Base-by-base conservation (phyloP, 2,797 vertebrate species). In the Aphelocoma californica region DNA sequence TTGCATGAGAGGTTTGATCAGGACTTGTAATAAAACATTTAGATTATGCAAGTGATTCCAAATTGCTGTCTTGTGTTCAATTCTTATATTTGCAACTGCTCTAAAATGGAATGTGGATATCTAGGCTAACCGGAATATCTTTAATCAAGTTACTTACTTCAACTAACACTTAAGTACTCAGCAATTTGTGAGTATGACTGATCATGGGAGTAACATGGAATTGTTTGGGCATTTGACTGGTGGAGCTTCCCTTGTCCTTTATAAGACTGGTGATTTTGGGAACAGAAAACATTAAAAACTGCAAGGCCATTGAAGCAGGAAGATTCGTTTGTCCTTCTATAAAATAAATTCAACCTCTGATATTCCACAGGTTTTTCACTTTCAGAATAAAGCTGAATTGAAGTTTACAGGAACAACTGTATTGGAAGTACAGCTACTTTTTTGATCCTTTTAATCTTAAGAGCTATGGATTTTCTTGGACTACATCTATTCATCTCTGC, bases 211-310 rank as follows among this genome's bases (percentile, higher is more conserved):
- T 16, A 66, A 36, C 10, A 34, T 4, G 21, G 29, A 82, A 70
- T 45, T 24, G 5, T 44, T 83, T 51, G 58, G 45, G 31, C 40
- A 86, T 29, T 72, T 73, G 29, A 50, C 66, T 74, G 34, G 12
- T 65, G 24, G 32, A 84, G 16, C 12, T 64, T 71, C 42, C 66
- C 17, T 15, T 56, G 10, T 40, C 14, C 50, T 8, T 38, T 19
- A 34, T 10, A n/a, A 25, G 16, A 51, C 3, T 13, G 15, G 13
- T 53, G 32, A 53, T 73, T 77, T 42, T 14, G 20, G 34, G 34
- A 73, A 45, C 0, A 5, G 1, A 6, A 90, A 83, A 80, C 9
- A 36, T 0, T 0, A 66, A 57, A 40, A 65, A 29, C 19, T 25
- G 15, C 5, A 12, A 50, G 38, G 29, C 38, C 14, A 38, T 8